Evolutionary conservation across 1,140 invertebrate genomes (phyloP), one percentile per base, ranked within the genome.

Genomic region (Dendrolimus kikuchii): DNA sequence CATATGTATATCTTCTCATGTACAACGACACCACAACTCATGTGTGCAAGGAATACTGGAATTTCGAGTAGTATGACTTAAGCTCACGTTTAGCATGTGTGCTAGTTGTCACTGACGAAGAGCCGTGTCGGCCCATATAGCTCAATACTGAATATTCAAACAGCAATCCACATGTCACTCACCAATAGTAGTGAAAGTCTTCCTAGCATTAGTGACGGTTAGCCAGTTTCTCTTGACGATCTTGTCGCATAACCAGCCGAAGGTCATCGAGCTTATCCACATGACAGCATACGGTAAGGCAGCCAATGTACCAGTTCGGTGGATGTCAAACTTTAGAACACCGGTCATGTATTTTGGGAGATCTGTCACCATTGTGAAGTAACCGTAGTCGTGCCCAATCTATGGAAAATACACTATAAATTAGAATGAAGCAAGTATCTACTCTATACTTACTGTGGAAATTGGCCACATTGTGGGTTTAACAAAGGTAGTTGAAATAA

Each of bases 331-430:
- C 60, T 93, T 90, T 7, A 97, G 86, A 2, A 96, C 92, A 58
- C 92, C 91, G 42, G 91, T 93, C 91, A 97, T 92, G 84, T 96
- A 95, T 58, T 93, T 93, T 0, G 96, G 95, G 7, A 98, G 88
- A 66, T 96, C 93, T 8, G 93, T 95, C 8, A 96, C 90, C 81
- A 96, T 90, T 5, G 94, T 96, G 66, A 95, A 95, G 68, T 95
- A 94, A 0, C 92, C 94, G 92, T 95, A 97, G 74, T 96, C 94
- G 70, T 95, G 93, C 7, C 93, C 92, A 60, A 95, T 81, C 72
- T 92, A 75, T 4, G 62, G 67, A 53, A 40, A 23, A 23, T 23
- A 23, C 23, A 23, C 23, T 23, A 23, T 23, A 23, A 23, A 23
- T 23, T 23, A 23, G 23, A 2, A 23, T 23, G 23, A 23, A 23